These are phyloP conservation scores for Ptiloglossa arizonensis DNA, from an alignment of 1,140 invertebrate genomes.

Conservation along the genomic window DNA sequence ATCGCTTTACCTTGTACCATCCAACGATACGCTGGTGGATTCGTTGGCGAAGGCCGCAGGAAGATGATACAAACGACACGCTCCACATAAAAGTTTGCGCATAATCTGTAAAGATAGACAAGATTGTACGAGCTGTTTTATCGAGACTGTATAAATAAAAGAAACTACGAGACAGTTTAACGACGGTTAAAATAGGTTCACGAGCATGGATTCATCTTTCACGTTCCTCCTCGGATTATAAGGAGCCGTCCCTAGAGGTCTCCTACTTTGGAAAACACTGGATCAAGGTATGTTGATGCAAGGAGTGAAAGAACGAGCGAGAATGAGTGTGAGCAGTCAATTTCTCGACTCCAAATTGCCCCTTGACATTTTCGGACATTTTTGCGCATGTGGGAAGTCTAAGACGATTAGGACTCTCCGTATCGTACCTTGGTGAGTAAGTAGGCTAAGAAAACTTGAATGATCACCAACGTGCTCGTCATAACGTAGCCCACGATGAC, in stretches of 20 bases:
- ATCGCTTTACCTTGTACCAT: conserved; percentile 17
- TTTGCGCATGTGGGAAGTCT: too few relatives aligned
- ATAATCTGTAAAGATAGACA: conserved; percentile 12
- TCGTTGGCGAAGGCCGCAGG: neutral
- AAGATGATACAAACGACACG: conserved; percentile 4
- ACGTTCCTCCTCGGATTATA: too few relatives aligned
- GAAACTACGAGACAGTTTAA: too few relatives aligned
- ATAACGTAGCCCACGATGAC: conserved; percentile 71
- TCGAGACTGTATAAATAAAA: neutral
- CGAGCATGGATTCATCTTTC: too few relatives aligned
- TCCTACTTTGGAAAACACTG: too few relatives aligned
- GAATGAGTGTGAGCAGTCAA: neutral
- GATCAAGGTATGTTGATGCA: too few relatives aligned
- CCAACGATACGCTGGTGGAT: conserved; percentile 14
- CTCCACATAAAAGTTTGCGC: conserved; percentile 17
- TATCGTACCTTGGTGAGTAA: conserved; percentile 67
- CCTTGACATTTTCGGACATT: too few relatives aligned
- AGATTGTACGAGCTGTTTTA: neutral
- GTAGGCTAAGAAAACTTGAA: conserved; percentile 68
- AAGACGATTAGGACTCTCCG: too few relatives aligned
- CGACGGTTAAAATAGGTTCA: too few relatives aligned
- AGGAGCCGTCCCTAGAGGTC: too few relatives aligned
- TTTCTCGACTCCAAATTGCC: too few relatives aligned
- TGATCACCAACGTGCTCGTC: conserved; percentile 67
- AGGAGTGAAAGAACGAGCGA: neutral